phyloP scores from a whole-genome alignment of 2,888 invertebrate species.

The Cremastinae sp. region DNA sequence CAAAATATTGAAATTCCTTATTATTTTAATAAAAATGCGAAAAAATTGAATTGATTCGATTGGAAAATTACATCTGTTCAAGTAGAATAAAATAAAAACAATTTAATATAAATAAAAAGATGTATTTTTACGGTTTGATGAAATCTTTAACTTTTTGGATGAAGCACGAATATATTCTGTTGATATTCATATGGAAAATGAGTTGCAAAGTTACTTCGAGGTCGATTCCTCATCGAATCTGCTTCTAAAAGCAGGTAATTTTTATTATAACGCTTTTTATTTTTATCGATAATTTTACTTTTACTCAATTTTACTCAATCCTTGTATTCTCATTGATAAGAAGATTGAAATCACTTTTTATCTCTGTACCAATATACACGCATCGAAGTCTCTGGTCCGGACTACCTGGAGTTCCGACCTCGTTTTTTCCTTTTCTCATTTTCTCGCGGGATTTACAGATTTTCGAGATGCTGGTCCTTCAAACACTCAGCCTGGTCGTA shows the following conservation, averaged over 20 bases:
- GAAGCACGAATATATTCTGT: background rate
- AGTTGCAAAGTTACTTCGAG: slow-evolving; percentile 5
- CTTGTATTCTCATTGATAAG: too few species aligned
- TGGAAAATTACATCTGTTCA: too few species aligned
- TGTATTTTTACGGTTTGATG: background rate
- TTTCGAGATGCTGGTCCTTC: slow-evolving; percentile 65
- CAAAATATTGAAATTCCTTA: too few species aligned
- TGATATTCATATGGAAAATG: background rate
- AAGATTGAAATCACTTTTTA: slow-evolving; percentile 26
- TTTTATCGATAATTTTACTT: background rate
- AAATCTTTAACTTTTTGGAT: slow-evolving; percentile 1
- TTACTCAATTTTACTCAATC: background rate
- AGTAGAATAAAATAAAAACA: background rate
- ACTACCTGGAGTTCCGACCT: slow-evolving; percentile 8
- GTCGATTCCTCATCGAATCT: slow-evolving; percentile 2
- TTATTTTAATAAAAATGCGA: too few species aligned
- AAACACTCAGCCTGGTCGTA: slow-evolving; percentile 60
- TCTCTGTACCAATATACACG: slow-evolving; percentile 8
- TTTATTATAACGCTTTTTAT: background rate
- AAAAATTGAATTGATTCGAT: too few species aligned
- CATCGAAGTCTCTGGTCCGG: slow-evolving; percentile 39
- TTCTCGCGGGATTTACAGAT: slow-evolving; percentile 62
- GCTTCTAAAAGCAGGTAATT: slow-evolving; percentile 13
- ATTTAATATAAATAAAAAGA: slow-evolving; percentile 8
- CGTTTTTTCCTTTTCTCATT: background rate